Conservation (phyloP, 1,140 invertebrate genomes). For the Archegozetes longisetosus region DNA sequence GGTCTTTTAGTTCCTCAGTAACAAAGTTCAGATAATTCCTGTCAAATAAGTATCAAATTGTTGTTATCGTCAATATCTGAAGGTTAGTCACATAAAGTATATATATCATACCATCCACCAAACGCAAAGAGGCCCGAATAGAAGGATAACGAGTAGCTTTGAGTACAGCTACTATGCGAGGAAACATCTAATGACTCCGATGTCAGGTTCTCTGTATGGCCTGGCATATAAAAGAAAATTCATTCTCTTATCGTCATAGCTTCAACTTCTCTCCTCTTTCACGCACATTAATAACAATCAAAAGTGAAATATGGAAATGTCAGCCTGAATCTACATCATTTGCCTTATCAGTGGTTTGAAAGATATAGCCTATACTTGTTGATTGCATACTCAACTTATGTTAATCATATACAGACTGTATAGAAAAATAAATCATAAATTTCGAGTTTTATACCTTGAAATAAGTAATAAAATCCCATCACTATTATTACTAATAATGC, state of each 20-base stretch:
- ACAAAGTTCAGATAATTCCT: constrained; percentile 62
- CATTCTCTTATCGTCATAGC: no score
- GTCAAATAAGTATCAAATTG: background rate
- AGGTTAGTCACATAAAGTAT: background rate
- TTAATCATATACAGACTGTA: no score
- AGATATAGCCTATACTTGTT: no score
- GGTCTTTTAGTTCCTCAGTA: constrained; percentile 85
- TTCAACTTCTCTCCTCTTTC: no score
- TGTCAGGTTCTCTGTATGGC: background rate
- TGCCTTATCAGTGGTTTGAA: no score
- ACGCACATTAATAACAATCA: no score
- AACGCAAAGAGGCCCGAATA: constrained; percentile 14
- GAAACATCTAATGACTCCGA: background rate
- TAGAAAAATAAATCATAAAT: no score
- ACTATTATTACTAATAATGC: constrained; percentile 74
- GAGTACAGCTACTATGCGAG: background rate
- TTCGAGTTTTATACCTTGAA: no score
- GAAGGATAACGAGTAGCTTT: constrained; percentile 3
- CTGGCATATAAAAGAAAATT: background rate
- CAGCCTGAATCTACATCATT: no score
- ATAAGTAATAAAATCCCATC: constrained; percentile 42
- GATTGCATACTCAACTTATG: no score
- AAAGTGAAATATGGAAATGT: no score
- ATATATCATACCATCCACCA: constrained; percentile 46
- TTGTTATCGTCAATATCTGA: background rate